Percentiles rank a stretch among this genome's conserved stretches.
These are phyloP conservation scores for Elephas maximus DNA, from an alignment of 2,113 vertebrate genomes.

Conservation along the genomic window DNA sequence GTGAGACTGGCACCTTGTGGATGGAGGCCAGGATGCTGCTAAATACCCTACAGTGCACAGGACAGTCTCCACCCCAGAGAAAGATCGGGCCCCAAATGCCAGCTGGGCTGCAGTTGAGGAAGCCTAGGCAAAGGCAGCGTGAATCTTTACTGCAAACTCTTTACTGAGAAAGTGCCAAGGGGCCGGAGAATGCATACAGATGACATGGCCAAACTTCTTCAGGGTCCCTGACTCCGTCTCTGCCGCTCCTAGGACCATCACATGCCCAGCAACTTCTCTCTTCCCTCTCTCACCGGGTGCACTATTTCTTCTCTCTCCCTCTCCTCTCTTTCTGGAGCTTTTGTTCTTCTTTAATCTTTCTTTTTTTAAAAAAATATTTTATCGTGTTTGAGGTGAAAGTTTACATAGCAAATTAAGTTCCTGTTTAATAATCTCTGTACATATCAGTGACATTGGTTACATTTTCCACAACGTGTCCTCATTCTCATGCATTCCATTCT, in stretches of 20 bases:
- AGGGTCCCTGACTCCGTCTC: neutral
- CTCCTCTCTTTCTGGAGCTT: neutral
- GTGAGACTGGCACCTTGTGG: neutral
- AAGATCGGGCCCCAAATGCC: too few relatives aligned
- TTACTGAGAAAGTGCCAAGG: neutral
- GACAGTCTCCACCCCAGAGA: neutral
- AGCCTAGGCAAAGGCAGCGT: too few relatives aligned
- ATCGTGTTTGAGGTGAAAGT: too few relatives aligned
- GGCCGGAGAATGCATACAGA: neutral
- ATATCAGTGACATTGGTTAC: too few relatives aligned
- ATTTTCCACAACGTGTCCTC: too few relatives aligned
- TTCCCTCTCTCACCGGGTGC: neutral
- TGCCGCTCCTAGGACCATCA: neutral
- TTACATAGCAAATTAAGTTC: too few relatives aligned
- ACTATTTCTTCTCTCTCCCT: neutral
- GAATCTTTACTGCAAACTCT: neutral
- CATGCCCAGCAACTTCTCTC: neutral
- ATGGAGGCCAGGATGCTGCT: too few relatives aligned
- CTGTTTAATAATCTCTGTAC: too few relatives aligned
- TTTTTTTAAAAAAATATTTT: too few relatives aligned
- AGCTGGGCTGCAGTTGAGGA: neutral
- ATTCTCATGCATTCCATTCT: too few relatives aligned
- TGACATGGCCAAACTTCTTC: neutral
- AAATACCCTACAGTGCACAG: too few relatives aligned
- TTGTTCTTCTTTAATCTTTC: neutral